These are phyloP conservation scores for Whitmania pigra DNA, from an alignment of 1,140 invertebrate species.

Conservation along the genomic window DNA sequence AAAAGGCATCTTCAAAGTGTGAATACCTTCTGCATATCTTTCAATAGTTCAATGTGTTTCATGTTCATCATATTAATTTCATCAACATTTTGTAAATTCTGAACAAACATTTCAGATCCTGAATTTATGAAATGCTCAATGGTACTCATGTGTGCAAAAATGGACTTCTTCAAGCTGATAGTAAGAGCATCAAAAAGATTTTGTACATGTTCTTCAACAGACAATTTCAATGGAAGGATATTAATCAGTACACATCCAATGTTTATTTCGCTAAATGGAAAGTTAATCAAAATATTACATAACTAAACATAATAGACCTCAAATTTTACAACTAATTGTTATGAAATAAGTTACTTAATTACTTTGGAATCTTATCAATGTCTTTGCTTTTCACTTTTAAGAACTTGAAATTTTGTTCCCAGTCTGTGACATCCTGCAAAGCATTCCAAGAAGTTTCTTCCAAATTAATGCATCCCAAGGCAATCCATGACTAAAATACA, in stretches of 20 bases:
- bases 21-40: conserved; percentile 50
- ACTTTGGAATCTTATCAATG: conserved; percentile 68
- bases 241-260: conserved; percentile 68
- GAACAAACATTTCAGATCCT: conserved; percentile 50
- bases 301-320: too few species aligned
- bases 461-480: conserved; percentile 62
- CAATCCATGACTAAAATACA: conserved; percentile 53
- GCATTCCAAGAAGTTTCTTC: conserved; percentile 56
- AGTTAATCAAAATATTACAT: too few species aligned
- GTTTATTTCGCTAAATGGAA: conserved; percentile 59
- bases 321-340: not conserved
- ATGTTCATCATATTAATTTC: conserved; percentile 63
- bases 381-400: conserved; percentile 75
- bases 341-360: not conserved
- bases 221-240: conserved; percentile 58
- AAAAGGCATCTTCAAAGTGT: not conserved
- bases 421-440: conserved; percentile 57
- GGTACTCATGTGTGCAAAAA: conserved; percentile 47
- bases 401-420: conserved; percentile 65
- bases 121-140: conserved; percentile 49
- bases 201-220: conserved; percentile 77
- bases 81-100: conserved; percentile 56
- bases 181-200: conserved; percentile 76
- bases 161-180: conserved; percentile 58
- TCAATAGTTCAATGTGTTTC: conserved; percentile 53